Evolutionary conservation across 2,888 invertebrate species (phyloP), one percentile per base, ranked within the genome.

Genomic region (Nysson spinosus): DNA sequence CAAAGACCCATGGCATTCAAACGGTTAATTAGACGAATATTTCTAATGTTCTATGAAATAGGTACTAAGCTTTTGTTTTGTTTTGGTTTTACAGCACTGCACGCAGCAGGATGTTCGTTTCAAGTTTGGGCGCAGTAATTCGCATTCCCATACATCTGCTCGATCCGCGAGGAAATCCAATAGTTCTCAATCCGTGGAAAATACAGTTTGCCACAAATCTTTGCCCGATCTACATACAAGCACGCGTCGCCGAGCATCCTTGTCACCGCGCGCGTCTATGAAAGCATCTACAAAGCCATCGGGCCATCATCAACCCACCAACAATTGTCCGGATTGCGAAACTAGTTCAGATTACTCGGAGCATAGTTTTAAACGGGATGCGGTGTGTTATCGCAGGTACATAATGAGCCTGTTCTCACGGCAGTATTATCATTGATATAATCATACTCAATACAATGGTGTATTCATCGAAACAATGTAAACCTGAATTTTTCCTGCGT

Each of bases 171-270:
- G 77, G 71, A 85, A 81, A 64, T 83, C 83, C 43, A 82, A 74
- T 56, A 80, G 70, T 56, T 84, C 82, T 19, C 82, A 72, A 34
- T 79, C 83, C 35, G 75, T 78, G 56, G 83, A 82, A 32, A 80
- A 69, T 16, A 83, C 83, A 51, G 88, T 89, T 32, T 90, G 90
- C 79, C 95, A 96, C 89, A 96, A 96, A 83, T 95, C 95, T 26
- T 88, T 96, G 77, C 96, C 96, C 0, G 94, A 94, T 84, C 88
- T 94, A 46, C 93, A 93, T 78, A 91, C 92, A 11, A 87, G 84
- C 54, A 85, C 85, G 22, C 77, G 86, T 51, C 81, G 87, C 24
- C 80, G 86, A 14, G 80, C 86, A 6, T 87, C 87, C 2, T 65
- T 87, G 32, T 87, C 87, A 47, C 87, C 87, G 4, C 78, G 86